Base-by-base conservation (phyloP, 2,888 invertebrate species). In the Allacma fusca region DNA sequence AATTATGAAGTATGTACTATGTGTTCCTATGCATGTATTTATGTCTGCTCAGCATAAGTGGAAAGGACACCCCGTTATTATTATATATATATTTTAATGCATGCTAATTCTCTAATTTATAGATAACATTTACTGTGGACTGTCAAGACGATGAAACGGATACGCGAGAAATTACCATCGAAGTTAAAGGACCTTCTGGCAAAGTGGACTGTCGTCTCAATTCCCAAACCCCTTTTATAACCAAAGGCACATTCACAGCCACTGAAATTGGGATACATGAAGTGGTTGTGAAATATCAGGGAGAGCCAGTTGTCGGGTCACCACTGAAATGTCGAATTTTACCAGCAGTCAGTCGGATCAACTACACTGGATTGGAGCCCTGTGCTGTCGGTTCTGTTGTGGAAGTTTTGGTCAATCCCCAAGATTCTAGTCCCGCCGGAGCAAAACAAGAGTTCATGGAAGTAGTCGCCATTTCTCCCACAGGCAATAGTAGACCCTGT, bases 301-400 rank as follows among this genome's bases (percentile, higher is more conserved):
- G 89, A 28, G 90, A 91, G 82, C 85, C 89, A 43, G 89, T 90
- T 40, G 88, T 88, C 76, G 90, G 90, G 21, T 90, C 90, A 84
- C 91, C 91, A 4, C 87, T 89, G 23, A 94, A 93, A 88, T 94
- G 97, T 86, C 90, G 95, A 84, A 96, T 95, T 0, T 88, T 95
- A 85, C 96, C 97, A 34, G 92, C 95, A 79, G 88, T 95, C 83
- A 92, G 94, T 78, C 93, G 94, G 86, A 95, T 96, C 50, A 92
- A 93, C 79, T 94, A 94, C 19, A 94, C 96, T 0, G 97, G 96
- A 73, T 95, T 97, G 92, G 95, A 96, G 75, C 97, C 97, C 1
- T 97, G 97, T 88, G 95, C 96, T 26, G 91, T 97, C 69, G 97
- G 97, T 80, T 96, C 96, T 80, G 92, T 97, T 75, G 97, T 97